phyloP scores from a whole-genome alignment of 2,113 vertebrate genomes.

The Desmodus rotundus region DNA sequence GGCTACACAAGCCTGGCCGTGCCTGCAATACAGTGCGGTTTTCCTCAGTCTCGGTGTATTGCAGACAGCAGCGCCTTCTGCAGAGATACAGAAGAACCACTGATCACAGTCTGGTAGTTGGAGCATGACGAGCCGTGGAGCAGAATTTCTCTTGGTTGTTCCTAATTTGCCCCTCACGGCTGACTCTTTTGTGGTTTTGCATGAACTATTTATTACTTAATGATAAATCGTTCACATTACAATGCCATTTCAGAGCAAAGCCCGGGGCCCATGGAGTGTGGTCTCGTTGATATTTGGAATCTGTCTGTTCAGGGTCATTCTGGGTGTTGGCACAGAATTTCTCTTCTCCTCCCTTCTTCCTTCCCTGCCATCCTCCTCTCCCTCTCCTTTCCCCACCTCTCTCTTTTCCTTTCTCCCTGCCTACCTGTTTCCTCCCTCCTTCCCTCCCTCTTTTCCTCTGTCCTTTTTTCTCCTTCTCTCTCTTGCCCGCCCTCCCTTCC shows the following conservation, averaged over 20 bases:
- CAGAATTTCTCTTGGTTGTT: slow-evolving; percentile 11
- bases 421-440: background rate
- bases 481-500: background rate
- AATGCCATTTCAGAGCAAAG: slow-evolving; percentile 54
- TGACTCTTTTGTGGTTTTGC: slow-evolving; percentile 25
- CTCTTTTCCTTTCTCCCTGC: background rate
- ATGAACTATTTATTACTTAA: slow-evolving; percentile 32
- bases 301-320: background rate
- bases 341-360: background rate
- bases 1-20: background rate
- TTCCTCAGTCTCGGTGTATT: background rate
- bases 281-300: background rate
- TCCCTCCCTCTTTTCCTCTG: rapidly evolving
- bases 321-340: background rate
- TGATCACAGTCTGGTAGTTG: background rate
- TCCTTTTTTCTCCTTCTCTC: background rate
- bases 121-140: background rate
- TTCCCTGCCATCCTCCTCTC: background rate
- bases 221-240: slow-evolving; percentile 54
- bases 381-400: too few species aligned
- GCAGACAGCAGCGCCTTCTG: background rate
- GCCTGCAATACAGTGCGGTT: background rate
- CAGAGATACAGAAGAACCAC: background rate
- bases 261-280: background rate
- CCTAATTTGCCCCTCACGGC: background rate